Evolutionary conservation across 2,113 vertebrate genomes (phyloP), one percentile per base, ranked within the genome.

Genomic region (Zosterops hypoxanthus): DNA sequence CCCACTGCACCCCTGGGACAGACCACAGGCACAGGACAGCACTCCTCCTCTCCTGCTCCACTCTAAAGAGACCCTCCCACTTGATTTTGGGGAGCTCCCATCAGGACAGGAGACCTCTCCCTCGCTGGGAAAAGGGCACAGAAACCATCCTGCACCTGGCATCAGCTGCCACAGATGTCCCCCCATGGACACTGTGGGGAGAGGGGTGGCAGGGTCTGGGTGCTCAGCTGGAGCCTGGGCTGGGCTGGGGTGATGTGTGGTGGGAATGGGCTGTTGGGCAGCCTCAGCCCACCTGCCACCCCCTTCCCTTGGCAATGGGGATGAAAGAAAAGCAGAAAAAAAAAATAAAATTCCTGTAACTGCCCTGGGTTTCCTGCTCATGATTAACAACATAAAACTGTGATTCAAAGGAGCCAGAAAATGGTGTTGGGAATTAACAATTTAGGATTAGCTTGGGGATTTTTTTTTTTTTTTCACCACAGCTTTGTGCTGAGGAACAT

Each of bases 1-100:
- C 9, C 16, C 1, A 1, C 8, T 2, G 11, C 36, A 36, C 8
- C 56, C 28, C 46, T 1, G 5, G 16, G 55, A 53, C 3, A 12
- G 3, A 14, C 26, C 42, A 16, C 11, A 14, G 33, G 3, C 57
- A 39, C 39, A 39, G 39, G 39, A 50, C 41, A 14, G 14, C 0
- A 2, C 73, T 49, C 57, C 0, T 24, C 47, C 14, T 21, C 21
- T 39, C 34, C 28, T 77, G 46, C 34, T 17, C 11, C 4, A 0
- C 24, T 41, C 52, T 4, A 39, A 31, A 34, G 11, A 33, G 15
- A 50, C 12, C 14, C 20, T 60, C 34, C 11, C 4, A 12, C 29
- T 13, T 68, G 34, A 13, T 29, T 73, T 21, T 36, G 49, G 49
- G 71, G 47, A 66, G 19, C 0, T 0, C n/a, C 59, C 0, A 0